Evolutionary conservation across 1,140 invertebrate genomes (phyloP).

Genomic region (Drosophila biarmipes): DNA sequence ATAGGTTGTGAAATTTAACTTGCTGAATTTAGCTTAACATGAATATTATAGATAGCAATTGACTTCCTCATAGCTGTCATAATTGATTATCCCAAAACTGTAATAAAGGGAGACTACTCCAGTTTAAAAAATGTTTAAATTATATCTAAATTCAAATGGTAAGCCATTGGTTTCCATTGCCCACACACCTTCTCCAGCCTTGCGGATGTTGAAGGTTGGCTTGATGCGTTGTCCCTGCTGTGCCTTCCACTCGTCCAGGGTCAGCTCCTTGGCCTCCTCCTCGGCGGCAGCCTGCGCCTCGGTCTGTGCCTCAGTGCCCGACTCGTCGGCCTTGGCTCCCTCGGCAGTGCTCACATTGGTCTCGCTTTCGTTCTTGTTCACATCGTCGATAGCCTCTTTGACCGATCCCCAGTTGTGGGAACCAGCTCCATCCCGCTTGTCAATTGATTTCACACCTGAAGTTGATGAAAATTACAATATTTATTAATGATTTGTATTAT

Average conservation of each 20-base stretch:
- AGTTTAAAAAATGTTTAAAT: too few relatives aligned
- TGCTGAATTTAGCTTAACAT: too few relatives aligned
- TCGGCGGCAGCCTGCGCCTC: slow-evolving; percentile 86
- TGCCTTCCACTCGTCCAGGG: slow-evolving; percentile 95
- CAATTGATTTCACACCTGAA: slow-evolving; percentile 94
- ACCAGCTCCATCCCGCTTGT: slow-evolving; percentile 97
- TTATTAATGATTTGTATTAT: not conserved
- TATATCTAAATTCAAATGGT: too few relatives aligned
- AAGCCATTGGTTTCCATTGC: not conserved
- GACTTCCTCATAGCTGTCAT: too few relatives aligned
- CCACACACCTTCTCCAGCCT: slow-evolving; percentile 91
- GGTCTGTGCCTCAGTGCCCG: slow-evolving; percentile 85
- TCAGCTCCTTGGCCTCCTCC: slow-evolving; percentile 92
- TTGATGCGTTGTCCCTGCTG: slow-evolving; percentile 89
- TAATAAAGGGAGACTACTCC: too few relatives aligned
- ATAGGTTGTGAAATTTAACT: too few relatives aligned
- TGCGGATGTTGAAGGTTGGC: slow-evolving; percentile 94
- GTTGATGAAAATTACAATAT: not conserved
- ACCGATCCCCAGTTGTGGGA: slow-evolving; percentile 98
- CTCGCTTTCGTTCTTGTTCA: slow-evolving; percentile 86
- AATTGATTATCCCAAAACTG: too few relatives aligned
- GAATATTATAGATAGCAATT: too few relatives aligned
- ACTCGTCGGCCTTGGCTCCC: slow-evolving; percentile 74
- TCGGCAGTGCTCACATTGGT: slow-evolving; percentile 77
- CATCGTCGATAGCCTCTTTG: slow-evolving; percentile 94